Base-by-base conservation (phyloP, 2,888 invertebrate genomes). In the Dilophus febrilis region DNA sequence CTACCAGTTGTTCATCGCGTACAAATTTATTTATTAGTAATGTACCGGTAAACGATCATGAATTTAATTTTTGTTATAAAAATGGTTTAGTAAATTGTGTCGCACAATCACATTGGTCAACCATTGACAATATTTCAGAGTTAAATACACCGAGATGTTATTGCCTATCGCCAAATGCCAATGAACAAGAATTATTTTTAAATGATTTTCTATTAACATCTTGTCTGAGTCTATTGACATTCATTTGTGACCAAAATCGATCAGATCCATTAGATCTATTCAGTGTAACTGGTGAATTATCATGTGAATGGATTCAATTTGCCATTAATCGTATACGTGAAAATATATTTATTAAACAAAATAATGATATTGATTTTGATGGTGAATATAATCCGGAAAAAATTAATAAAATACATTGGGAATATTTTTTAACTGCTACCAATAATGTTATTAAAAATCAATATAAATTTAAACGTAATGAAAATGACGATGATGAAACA, bases 121-220 rank as follows among this genome's bases (percentile, higher is more conserved):
- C 4, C 22, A 22, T 22, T 8, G 22, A 22, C 8, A 22, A 22
- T 22, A 6, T 22, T 22, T 22, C 22, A 6, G 22, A 22, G 8
- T 22, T 22, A 8, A 22, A 22, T 6, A 22, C 8, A 22, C 22
- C 22, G 8, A 4, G 22, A 6, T 6, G 22, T 22, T 22, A 22
- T 22, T 22, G 22, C 8, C 22, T 22, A 22, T 22, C 4, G 5
- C n/a, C n/a, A n/a, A 22, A 22, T 22, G 4, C 8, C 5, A 52
- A 73, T 71, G 50, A 75, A 60, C 6, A 68, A 65, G 10, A 67
- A 64, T 48, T 71, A 70, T 45, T 67, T 49, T 51, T 50, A 12
- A 47, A 54, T 10, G 87, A 90, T 56, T 91, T 75, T 54, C 73
- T 77, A 53, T 64, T 78, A 39, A 86, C 85, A 3, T 80, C 85